Evolutionary conservation across 2,888 invertebrate species (phyloP).

Genomic region (Fragum sueziense): DNA sequence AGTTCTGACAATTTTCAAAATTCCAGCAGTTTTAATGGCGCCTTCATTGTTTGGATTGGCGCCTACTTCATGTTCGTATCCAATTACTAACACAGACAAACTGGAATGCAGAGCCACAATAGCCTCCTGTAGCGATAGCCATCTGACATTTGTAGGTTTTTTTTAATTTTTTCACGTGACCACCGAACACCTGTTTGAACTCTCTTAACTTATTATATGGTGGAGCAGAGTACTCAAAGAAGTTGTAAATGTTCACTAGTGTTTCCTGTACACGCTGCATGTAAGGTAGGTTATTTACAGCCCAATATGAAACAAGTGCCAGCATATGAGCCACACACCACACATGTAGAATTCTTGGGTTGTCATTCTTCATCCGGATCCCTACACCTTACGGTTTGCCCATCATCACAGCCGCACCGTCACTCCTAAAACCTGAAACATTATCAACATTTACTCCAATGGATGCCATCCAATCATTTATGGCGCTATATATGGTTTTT

Average conservation of each 20-base stretch:
- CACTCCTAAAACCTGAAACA: conserved; percentile 35
- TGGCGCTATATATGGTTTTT: conserved; percentile 33
- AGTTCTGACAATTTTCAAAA: no score
- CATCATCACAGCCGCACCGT: conserved; percentile 42
- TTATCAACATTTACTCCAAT: conserved; percentile 16
- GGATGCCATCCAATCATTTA: conserved; percentile 26
- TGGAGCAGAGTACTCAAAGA: conserved; percentile 43
- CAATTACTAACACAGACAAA: conserved; percentile 29
- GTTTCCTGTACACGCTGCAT: conserved; percentile 12
- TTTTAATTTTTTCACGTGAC: conserved; percentile 38
- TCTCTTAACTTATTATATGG: conserved; percentile 40
- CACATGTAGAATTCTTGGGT: conserved; percentile 37
- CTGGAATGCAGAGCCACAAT: conserved; percentile 17
- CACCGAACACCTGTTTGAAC: conserved; percentile 27
- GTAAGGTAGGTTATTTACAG: conserved; percentile 29
- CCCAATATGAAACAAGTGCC: conserved; percentile 28
- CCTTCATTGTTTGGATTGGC: no score
- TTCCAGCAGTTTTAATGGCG: no score
- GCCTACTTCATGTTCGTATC: no score
- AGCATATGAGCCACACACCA: conserved; percentile 41
- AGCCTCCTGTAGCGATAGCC: conserved; percentile 44
- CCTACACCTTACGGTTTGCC: conserved; percentile 27
- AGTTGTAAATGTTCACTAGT: conserved; percentile 29
- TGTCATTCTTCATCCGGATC: conserved; percentile 21
- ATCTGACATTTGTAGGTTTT: conserved; percentile 41